phyloP scores from a whole-genome alignment of 2,888 invertebrate genomes.

The Thyatira batis region DNA sequence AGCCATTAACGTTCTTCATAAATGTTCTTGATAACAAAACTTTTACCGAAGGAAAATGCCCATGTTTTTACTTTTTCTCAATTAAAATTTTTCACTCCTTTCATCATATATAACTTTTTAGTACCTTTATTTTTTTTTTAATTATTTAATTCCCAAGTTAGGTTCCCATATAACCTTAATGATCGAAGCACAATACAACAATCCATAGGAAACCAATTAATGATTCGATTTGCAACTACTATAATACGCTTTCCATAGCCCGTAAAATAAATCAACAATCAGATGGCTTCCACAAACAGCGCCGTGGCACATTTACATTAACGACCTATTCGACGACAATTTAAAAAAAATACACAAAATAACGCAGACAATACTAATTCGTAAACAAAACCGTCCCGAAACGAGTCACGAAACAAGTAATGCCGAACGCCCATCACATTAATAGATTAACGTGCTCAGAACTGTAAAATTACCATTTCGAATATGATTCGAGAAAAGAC shows the following conservation, averaged over 20 bases:
- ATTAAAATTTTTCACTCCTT: no score
- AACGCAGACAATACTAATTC: conserved; percentile 49
- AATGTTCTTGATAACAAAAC: no score
- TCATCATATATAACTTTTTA: no score
- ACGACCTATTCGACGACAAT: conserved; percentile 26
- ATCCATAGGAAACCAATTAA: not conserved
- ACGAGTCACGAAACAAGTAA: conserved; percentile 70
- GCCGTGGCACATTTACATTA: conserved; percentile 45
- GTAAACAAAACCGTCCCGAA: conserved; percentile 43
- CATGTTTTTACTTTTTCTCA: no score
- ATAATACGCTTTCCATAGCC: conserved; percentile 7
- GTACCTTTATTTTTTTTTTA: no score
- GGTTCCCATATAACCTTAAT: no score
- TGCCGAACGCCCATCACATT: conserved; percentile 62
- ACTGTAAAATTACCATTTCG: conserved; percentile 78
- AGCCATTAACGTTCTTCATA: conserved; percentile 12
- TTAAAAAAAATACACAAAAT: conserved; percentile 24
- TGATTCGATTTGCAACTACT: not conserved
- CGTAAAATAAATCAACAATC: conserved; percentile 52
- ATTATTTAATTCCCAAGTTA: no score
- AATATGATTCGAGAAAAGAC: conserved; percentile 59
- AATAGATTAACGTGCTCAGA: conserved; percentile 79
- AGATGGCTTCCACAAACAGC: conserved; percentile 34
- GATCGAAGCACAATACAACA: not conserved
- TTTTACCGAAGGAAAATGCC: no score